Base-by-base conservation (phyloP, 2,888 invertebrate species). In the Athalia rosae region DNA sequence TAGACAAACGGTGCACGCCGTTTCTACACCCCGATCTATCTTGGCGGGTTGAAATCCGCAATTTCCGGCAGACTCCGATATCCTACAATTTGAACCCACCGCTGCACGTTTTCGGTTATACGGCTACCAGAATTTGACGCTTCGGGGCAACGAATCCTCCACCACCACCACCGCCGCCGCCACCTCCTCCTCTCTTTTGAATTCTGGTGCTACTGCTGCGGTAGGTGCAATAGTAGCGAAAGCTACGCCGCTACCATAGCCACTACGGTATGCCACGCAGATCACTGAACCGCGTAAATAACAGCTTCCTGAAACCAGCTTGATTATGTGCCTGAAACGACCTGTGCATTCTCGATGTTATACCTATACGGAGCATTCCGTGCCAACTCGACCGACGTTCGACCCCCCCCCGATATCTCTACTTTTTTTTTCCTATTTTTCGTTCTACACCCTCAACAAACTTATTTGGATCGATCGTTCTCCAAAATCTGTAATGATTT, bases 31-130 rank as follows among this genome's bases (percentile, higher is more conserved):
- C 69, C 45, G 69, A 71, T 71, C 58, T 71, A 71, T 56, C 69
- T n/a, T 58, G 13, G 56, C 28, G 45, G 69, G 58, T n/a, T 71
- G 69, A 71, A 71, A 71, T 71, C 58, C 69, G 69, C 69, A 71
- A 71, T 71, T 71, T 71, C 69, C 58, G 69, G 13, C n/a, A 58
- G 56, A 71, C 69, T 58, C 56, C 28, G 69, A 71, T 71, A 56
- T 71, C 69, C 69, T 71, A 58, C 13, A 71, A 56, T 58, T 71
- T 56, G 6, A 43, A 71, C 5, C 56, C 0, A 15, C 47, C 28
- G 67, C 9, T 71, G 56, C 56, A 41, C 53, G 11, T 4, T 67
- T 48, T 7, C n/a, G 53, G 4, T 53, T 53, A 8, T 8, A n/a
- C 53, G n/a, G 8, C 9, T 53, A 53, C 53, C 8, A n/a, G 53